A percentile compares a stretch with the other conserved stretches of the same genome.
Conservation (phyloP, 2,888 invertebrate genomes). For the Pasiphila rectangulata region DNA sequence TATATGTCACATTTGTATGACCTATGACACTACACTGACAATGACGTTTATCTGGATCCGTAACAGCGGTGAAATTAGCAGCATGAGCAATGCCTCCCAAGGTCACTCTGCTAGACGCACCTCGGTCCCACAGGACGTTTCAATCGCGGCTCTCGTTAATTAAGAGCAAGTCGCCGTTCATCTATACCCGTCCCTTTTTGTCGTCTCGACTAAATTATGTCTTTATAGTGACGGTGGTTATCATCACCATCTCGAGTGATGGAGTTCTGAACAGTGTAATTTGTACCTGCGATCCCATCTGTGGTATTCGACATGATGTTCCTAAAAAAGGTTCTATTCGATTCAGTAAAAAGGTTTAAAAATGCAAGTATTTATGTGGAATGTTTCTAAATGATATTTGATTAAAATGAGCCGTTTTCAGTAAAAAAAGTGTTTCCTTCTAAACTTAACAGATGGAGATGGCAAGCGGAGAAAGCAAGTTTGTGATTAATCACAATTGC, state of each 20-base stretch:
- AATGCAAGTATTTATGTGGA: background rate
- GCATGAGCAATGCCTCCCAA: too few relatives aligned
- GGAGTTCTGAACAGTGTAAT: slow-evolving; percentile 64
- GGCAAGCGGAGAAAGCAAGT: too few relatives aligned
- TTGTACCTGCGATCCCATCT: slow-evolving; percentile 71
- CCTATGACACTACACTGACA: too few relatives aligned
- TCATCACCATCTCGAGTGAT: slow-evolving; percentile 69
- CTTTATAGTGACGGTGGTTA: slow-evolving; percentile 73
- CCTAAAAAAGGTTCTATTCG: slow-evolving; percentile 10
- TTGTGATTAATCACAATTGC: background rate
- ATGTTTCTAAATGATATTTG: background rate
- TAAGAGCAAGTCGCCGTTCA: slow-evolving; percentile 71
- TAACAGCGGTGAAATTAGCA: too few relatives aligned
- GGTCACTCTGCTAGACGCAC: background rate
- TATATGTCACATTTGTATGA: too few relatives aligned
- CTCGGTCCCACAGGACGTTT: slow-evolving; percentile 54
- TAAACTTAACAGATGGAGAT: too few relatives aligned
- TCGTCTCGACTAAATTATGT: slow-evolving; percentile 76
- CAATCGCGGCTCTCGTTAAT: slow-evolving; percentile 67
- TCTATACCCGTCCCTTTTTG: slow-evolving; percentile 72
- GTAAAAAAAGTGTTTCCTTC: too few relatives aligned
- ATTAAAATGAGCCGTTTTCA: background rate
- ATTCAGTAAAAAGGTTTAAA: background rate
- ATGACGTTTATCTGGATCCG: too few relatives aligned
- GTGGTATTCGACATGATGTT: slow-evolving; percentile 37